Percentiles rank a stretch among this genome's conserved stretches.
Evolutionary conservation across 2,113 vertebrate species (phyloP).

Genomic region (Sinocyclocheilus maitianheensis): DNA sequence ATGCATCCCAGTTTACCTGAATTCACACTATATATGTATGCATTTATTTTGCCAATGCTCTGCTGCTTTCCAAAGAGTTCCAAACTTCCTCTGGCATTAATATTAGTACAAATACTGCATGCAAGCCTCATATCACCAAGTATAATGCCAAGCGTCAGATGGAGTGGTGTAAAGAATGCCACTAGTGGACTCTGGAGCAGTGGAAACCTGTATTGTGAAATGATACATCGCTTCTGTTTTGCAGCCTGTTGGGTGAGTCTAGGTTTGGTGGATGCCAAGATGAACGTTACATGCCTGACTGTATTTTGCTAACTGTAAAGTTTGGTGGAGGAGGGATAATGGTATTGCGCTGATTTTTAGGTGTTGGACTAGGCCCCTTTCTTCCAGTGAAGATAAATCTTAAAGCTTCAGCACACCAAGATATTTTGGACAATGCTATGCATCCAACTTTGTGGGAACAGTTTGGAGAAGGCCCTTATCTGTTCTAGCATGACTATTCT

Average conservation of each 20-base stretch:
- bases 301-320: neutral
- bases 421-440: neutral
- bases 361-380: too few relatives aligned
- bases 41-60: neutral
- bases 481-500: neutral
- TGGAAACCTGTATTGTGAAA: neutral
- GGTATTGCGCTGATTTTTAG: too few relatives aligned
- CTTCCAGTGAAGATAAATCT: neutral
- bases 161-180: neutral
- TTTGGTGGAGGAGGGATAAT: neutral
- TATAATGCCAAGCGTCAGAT: neutral
- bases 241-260: neutral
- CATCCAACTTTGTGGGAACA: neutral
- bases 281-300: neutral
- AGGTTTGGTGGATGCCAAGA: neutral
- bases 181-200: neutral
- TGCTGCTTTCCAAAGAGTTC: neutral
- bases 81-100: neutral
- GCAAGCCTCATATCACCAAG: neutral
- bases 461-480: too few relatives aligned
- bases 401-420: neutral
- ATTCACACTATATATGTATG: neutral
- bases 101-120: neutral
- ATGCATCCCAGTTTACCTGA: neutral
- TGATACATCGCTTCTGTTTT: too few relatives aligned